Conservation (phyloP, 2,888 invertebrate species). For the Papilio protenor region DNA sequence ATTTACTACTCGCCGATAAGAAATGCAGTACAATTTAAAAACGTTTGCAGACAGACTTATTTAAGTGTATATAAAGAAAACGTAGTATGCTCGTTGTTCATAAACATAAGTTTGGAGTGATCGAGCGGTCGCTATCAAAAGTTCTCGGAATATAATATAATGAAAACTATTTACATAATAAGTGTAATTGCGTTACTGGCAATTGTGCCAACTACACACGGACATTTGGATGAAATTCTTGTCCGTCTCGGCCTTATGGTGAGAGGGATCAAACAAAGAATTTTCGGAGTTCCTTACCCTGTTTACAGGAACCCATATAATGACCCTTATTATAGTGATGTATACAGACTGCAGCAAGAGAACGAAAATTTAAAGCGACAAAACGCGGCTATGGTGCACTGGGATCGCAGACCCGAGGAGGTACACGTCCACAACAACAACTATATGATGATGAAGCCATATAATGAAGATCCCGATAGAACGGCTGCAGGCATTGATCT, state of each 20-base stretch:
- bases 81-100: not conserved
- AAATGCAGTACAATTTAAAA: not conserved
- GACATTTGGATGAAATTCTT: not conserved
- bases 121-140: not conserved
- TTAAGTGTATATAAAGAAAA: not conserved
- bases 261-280: not conserved
- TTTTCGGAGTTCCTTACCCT: not conserved
- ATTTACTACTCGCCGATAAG: not conserved
- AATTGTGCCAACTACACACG: not conserved
- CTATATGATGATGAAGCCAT: conserved; percentile 2
- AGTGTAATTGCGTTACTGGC: not conserved
- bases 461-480: not conserved
- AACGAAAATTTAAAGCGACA: not conserved
- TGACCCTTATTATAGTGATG: not conserved
- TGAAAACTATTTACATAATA: conserved; percentile 7
- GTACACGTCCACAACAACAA: conserved; percentile 4
- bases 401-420: not conserved
- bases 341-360: not conserved
- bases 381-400: not conserved
- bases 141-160: not conserved
- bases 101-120: not conserved
- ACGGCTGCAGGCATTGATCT: not conserved
- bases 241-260: not conserved
- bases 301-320: not conserved
- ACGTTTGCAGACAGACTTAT: conserved; percentile 1